Evolutionary conservation across 2,797 vertebrate genomes (phyloP), one percentile per base, ranked within the genome.

Genomic region (Merluccius polli): DNA sequence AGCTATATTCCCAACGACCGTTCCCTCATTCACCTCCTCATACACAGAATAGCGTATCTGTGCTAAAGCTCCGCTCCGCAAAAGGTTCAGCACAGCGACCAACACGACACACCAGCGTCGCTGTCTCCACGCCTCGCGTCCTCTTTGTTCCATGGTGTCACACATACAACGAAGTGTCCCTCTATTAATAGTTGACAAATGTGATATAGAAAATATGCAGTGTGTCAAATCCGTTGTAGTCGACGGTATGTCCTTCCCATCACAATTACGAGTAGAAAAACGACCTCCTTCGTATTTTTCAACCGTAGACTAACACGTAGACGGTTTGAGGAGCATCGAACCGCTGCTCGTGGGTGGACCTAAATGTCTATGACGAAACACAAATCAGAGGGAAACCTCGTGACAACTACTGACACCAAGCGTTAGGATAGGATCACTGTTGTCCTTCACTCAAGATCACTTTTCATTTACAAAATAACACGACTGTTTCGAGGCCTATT

Each of bases 1-100:
- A 2, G 92, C 87, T 75, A 94, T 89, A 80, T 93, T 92, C 21
- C 94, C 94, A 71, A 95, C 92, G 11, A 91, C 82, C 8, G 87
- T 90, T 69, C 90, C 92, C 67, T 91, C 90, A 59, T 87, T 86
- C 24, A 91, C 86, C 36, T 95, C 93, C 78, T 95, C 94, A 0
- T 76, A 84, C 30, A 94, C 84, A 0, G 92, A 92, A 86, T 95
- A 95, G 80, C 84, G 82, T 73, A 94, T 92, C 75, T 93, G 93
- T 10, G 89, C 90, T 0, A 75, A 79, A 71, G 85, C 75, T 24
- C 72, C 77, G 71, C 72, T 82, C 21, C 84, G 88, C 32, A 89
- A 77, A n/a, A 86, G 65, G 78, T 88, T 77, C 12, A 90, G 74
- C 73, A 88, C 81, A 65, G 88, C 71, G 59, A 89, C 16, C 15